phyloP scores from a whole-genome alignment of 2,113 vertebrate genomes.

The Plectropomus leopardus region DNA sequence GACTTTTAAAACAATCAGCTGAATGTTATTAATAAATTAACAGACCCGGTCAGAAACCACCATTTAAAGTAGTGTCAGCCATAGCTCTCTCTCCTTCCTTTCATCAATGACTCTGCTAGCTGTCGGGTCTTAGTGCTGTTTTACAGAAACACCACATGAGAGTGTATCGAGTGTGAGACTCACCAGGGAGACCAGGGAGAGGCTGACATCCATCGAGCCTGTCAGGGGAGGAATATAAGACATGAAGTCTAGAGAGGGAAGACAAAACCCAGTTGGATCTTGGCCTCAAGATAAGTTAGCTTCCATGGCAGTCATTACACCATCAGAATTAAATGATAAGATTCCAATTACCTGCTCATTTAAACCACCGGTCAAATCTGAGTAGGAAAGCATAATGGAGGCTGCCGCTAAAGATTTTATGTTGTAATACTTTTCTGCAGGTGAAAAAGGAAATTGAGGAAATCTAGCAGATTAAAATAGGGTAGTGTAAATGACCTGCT shows the following conservation, averaged over 20 bases:
- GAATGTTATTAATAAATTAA: background rate
- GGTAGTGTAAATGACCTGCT: conserved; percentile 31
- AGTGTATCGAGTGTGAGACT: conserved; percentile 37
- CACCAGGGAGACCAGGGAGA: conserved; percentile 37
- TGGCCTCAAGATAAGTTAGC: conserved; percentile 53
- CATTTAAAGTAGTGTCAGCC: background rate
- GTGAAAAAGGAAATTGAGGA: conserved; percentile 56
- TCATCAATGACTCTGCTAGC: conserved; percentile 6
- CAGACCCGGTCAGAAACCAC: background rate
- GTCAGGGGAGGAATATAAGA: conserved; percentile 48
- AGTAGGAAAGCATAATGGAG: conserved; percentile 46
- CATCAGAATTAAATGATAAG: conserved; percentile 78
- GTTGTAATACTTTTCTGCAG: conserved; percentile 61
- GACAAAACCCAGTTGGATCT: conserved; percentile 50
- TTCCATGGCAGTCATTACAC: conserved; percentile 53
- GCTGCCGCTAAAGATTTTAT: conserved; percentile 28
- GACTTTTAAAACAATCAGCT: background rate
- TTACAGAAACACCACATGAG: conserved; percentile 42
- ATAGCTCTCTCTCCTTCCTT: background rate
- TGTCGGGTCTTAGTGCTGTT: conserved; percentile 43
- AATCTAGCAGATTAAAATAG: conserved; percentile 52
- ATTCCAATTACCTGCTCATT: conserved; percentile 77
- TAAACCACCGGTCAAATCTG: conserved; percentile 53
- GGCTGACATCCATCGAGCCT: conserved; percentile 42
- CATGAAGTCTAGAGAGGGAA: conserved; percentile 43